These are phyloP conservation scores for Spilosoma lubricipeda DNA, from an alignment of 2,888 invertebrate species.

Conservation along the genomic window DNA sequence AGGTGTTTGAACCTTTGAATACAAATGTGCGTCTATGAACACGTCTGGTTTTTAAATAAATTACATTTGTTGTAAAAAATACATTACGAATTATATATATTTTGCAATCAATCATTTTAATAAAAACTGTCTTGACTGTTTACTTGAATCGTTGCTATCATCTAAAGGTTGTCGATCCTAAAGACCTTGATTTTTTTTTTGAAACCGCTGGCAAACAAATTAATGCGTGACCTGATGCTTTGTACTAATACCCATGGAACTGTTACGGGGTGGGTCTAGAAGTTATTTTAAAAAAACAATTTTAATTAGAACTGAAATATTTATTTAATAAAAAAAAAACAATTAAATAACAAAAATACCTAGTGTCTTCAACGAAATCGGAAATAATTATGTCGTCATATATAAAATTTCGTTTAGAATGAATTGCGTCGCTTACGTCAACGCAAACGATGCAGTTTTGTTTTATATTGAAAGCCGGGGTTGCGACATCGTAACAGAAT, in stretches of 20 bases:
- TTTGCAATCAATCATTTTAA: not conserved
- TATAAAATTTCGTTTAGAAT: too few species aligned
- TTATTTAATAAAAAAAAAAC: too few species aligned
- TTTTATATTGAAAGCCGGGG: too few species aligned
- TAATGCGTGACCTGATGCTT: not conserved
- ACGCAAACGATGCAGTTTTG: too few species aligned
- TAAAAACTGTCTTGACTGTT: not conserved
- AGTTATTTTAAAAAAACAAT: too few species aligned
- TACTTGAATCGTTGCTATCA: not conserved
- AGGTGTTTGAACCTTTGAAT: slow-evolving; percentile 20
- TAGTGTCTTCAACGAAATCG: too few species aligned
- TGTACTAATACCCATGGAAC: not conserved
- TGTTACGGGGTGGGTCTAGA: too few species aligned
- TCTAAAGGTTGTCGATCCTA: not conserved
- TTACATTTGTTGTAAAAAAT: not conserved
- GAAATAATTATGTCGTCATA: too few species aligned
- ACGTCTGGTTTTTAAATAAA: slow-evolving; percentile 3
- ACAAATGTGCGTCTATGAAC: slow-evolving; percentile 6
- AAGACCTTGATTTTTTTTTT: not conserved
- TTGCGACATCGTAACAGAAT: too few species aligned
- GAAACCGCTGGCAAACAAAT: not conserved
- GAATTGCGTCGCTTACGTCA: too few species aligned
- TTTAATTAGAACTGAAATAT: too few species aligned
- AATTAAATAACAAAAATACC: too few species aligned
- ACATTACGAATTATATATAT: not conserved